Evolutionary conservation across 2,888 invertebrate genomes (phyloP).

Genomic region (Trichacis sp.): DNA sequence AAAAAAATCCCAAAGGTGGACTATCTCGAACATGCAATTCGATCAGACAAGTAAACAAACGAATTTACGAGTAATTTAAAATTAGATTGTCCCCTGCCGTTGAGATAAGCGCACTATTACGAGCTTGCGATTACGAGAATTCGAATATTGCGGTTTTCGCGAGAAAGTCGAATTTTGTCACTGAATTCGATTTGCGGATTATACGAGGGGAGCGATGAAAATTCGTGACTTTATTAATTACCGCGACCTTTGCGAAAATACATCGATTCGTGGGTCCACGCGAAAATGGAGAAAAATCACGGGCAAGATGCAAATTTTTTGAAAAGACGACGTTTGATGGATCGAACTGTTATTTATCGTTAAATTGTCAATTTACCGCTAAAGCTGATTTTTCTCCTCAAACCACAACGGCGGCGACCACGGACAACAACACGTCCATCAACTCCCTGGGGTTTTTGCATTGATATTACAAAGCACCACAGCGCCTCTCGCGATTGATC

Average conservation of each 20-base stretch:
- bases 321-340: neutral
- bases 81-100: conserved; percentile 4
- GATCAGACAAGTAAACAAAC: conserved; percentile 9
- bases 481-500: neutral
- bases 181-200: neutral
- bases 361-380: conserved; percentile 3
- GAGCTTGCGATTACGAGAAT: no score
- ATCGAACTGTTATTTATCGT: neutral
- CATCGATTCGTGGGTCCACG: neutral
- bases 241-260: neutral
- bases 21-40: neutral
- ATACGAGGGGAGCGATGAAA: neutral
- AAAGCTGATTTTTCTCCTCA: neutral
- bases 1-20: neutral
- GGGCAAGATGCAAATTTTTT: neutral
- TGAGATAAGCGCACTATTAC: neutral
- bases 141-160: neutral
- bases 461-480: neutral
- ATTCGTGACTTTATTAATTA: neutral
- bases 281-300: neutral
- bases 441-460: neutral
- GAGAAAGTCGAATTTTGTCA: neutral
- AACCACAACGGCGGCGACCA: neutral
- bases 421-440: conserved; percentile 2
- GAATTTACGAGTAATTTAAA: conserved; percentile 8